These are phyloP conservation scores for Dicyrtomina minuta DNA, from an alignment of 2,888 invertebrate genomes.

Conservation along the genomic window DNA sequence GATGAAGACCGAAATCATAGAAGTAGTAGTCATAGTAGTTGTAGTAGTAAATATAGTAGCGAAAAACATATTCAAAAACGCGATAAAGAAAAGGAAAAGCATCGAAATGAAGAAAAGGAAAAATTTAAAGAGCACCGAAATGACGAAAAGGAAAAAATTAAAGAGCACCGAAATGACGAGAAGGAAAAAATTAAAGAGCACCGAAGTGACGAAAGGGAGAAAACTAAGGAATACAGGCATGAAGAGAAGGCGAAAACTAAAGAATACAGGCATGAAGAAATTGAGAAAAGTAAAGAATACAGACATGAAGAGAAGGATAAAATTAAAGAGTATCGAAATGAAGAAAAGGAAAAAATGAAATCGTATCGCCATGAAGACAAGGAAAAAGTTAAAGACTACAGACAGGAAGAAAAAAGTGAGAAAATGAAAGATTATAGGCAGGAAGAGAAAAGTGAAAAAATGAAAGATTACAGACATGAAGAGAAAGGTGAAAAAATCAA, in stretches of 20 bases:
- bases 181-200: background rate
- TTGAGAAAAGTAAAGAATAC: background rate
- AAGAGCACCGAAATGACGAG: background rate
- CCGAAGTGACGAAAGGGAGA: background rate
- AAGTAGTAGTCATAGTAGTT: constrained; percentile 9
- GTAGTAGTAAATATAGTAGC: constrained; percentile 9
- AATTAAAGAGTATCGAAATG: too few species aligned
- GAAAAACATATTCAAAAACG: background rate
- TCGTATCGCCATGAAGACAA: too few species aligned
- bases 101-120: background rate
- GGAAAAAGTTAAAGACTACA: too few species aligned
- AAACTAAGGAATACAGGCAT: background rate
- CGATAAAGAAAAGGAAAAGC: background rate
- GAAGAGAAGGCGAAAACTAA: background rate
- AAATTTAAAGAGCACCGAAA: background rate
- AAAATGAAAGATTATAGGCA: background rate
- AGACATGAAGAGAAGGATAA: background rate
- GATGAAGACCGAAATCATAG: constrained; percentile 21
- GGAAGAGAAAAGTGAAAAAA: constrained; percentile 3
- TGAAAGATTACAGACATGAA: background rate
- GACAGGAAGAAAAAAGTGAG: background rate
- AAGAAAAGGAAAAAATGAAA: too few species aligned
- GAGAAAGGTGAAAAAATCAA: background rate
- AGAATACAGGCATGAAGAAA: too few species aligned
- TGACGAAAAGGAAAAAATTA: background rate